phyloP scores from a whole-genome alignment of 92 coral and sea anemone species.

The Porites divaricata region DNA sequence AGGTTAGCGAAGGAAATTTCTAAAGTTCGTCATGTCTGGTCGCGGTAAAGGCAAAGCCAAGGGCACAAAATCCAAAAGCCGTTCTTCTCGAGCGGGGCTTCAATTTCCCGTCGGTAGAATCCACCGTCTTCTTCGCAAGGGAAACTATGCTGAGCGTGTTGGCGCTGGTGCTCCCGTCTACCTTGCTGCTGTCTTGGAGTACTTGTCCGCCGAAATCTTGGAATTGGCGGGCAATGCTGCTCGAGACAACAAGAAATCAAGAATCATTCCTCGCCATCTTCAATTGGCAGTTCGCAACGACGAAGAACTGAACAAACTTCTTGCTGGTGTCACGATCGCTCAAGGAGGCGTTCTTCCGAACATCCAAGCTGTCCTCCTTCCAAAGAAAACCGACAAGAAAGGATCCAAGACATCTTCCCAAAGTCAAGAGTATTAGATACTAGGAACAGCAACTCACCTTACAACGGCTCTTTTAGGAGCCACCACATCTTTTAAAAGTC shows the following conservation, averaged over 20 bases:
- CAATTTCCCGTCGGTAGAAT: constrained; percentile 90
- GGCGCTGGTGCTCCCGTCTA: constrained; percentile 90
- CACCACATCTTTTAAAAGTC: constrained; percentile 56
- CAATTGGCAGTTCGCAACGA: constrained; percentile 83
- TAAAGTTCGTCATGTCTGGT: constrained; percentile 65
- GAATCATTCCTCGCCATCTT: constrained; percentile 84
- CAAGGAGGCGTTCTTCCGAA: constrained; percentile 85
- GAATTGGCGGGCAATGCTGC: constrained; percentile 91
- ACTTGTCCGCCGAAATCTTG: constrained; percentile 82
- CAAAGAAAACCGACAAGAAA: constrained; percentile 66
- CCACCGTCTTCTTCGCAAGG: constrained; percentile 77
- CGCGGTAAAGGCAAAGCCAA: constrained; percentile 86
- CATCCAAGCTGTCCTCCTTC: constrained; percentile 80
- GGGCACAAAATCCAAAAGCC: constrained; percentile 77
- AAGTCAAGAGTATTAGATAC: constrained; percentile 72
- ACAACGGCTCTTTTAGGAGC: constrained; percentile 93
- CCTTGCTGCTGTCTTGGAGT: constrained; percentile 82
- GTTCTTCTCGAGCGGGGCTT: constrained; percentile 78
- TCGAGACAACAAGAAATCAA: constrained; percentile 78
- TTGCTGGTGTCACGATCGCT: constrained; percentile 83
- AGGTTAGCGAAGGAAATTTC: no score
- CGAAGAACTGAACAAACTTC: constrained; percentile 79
- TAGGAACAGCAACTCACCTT: neutral
- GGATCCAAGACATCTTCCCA: constrained; percentile 57
- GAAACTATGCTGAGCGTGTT: constrained; percentile 75